These are phyloP conservation scores for Siniperca chuatsi DNA, from an alignment of 2,113 vertebrate genomes.

Conservation along the genomic window DNA sequence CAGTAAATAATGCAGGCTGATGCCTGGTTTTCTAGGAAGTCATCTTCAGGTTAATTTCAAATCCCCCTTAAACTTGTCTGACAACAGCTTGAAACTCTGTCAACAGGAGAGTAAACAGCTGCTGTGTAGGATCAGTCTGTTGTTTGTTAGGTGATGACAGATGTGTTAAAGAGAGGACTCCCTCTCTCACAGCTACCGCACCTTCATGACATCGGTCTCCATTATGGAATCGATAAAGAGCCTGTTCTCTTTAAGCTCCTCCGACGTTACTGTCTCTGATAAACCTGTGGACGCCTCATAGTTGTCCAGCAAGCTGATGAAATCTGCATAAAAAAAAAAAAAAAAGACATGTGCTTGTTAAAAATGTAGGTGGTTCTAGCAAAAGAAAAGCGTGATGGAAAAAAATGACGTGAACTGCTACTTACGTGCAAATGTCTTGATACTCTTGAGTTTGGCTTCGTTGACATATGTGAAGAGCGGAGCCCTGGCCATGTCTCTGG, in stretches of 20 bases:
- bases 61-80: background rate
- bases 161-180: slow-evolving; percentile 3
- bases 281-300: slow-evolving; percentile 85
- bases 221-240: slow-evolving; percentile 87
- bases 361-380: background rate
- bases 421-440: slow-evolving; percentile 86
- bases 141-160: background rate
- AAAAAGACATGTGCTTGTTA: background rate
- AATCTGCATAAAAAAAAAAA: slow-evolving; percentile 76
- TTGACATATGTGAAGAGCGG: slow-evolving; percentile 85
- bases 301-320: slow-evolving; percentile 88
- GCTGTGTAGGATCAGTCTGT: background rate
- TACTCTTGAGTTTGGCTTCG: slow-evolving; percentile 82
- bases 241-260: slow-evolving; percentile 84
- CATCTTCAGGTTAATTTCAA: background rate
- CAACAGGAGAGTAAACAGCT: slow-evolving; percentile 17
- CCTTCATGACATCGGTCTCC: slow-evolving; percentile 88
- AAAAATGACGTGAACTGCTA: background rate
- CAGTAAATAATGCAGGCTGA: background rate
- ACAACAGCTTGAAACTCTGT: background rate
- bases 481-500: slow-evolving; percentile 81
- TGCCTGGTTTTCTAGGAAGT: background rate
- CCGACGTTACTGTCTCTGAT: slow-evolving; percentile 83
- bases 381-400: background rate
- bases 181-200: slow-evolving; percentile 50